Percentiles rank a stretch among this genome's conserved stretches.
These are phyloP conservation scores for Oryzias woworae DNA, from an alignment of 2,113 vertebrate genomes.

Conservation along the genomic window DNA sequence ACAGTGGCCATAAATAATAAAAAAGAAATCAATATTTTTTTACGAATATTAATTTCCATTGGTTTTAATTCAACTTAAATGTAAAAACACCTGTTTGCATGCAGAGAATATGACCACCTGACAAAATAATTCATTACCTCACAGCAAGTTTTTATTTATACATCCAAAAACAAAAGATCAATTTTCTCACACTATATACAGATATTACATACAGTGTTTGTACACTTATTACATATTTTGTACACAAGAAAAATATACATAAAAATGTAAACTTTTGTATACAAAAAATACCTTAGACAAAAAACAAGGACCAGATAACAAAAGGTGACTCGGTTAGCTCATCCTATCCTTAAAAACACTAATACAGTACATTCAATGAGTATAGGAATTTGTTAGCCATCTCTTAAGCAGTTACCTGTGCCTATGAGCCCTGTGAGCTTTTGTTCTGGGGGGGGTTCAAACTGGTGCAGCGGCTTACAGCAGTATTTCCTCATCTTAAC, in stretches of 20 bases:
- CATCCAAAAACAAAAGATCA: conserved; percentile 99
- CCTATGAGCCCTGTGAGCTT: conserved; percentile 77
- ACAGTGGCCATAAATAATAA: too few species aligned
- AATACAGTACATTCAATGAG: conserved; percentile 99
- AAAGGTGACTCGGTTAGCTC: conserved; percentile 99
- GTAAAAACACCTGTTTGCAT: background rate
- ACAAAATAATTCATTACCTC: conserved; percentile 76
- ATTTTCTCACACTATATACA: conserved; percentile 99
- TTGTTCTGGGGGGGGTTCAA: conserved; percentile 67
- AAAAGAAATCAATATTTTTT: too few species aligned
- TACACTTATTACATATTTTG: conserved; percentile 99
- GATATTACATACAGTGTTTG: conserved; percentile 99
- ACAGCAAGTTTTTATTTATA: conserved; percentile 99
- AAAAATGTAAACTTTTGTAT: conserved; percentile 99
- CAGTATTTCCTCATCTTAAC: conserved; percentile 55
- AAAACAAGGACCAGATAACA: conserved; percentile 99
- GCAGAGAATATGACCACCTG: too few species aligned
- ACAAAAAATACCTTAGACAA: conserved; percentile 99
- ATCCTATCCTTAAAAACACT: conserved; percentile 91
- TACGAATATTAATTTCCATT: background rate
- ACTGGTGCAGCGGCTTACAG: conserved; percentile 67
- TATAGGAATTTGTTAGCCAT: conserved; percentile 88
- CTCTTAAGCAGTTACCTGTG: conserved; percentile 83
- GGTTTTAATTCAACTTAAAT: background rate
- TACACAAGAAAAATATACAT: conserved; percentile 99